Evolutionary conservation across 2,888 invertebrate genomes (phyloP).

Genomic region (Iphiclides podalirius): DNA sequence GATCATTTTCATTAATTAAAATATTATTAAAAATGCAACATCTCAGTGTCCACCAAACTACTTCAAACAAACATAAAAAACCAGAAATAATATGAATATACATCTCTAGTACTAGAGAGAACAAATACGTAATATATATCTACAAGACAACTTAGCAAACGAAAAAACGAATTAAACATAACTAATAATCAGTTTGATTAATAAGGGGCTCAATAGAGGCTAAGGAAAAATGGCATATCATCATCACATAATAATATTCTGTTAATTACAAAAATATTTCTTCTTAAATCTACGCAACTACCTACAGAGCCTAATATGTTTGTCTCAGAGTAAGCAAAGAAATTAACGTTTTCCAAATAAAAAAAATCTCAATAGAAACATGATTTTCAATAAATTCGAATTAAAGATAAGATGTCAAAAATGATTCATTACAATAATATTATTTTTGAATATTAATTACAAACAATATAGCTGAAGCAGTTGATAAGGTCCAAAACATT

Average conservation of each 20-base stretch:
- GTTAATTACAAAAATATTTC: conserved; percentile 38
- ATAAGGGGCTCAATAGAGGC: conserved; percentile 64
- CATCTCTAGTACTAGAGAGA: neutral
- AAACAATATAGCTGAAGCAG: too few relatives aligned
- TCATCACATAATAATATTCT: conserved; percentile 56
- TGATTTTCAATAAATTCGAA: too few relatives aligned
- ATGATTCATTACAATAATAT: too few relatives aligned
- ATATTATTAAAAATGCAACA: neutral
- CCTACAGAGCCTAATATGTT: conserved; percentile 42
- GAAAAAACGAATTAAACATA: conserved; percentile 39
- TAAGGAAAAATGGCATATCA: conserved; percentile 60
- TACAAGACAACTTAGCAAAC: conserved; percentile 16
- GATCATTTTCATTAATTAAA: too few relatives aligned
- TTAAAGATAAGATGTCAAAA: too few relatives aligned
- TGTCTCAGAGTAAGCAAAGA: neutral
- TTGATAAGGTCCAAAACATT: too few relatives aligned
- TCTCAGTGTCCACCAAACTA: conserved; percentile 12
- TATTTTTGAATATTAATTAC: too few relatives aligned
- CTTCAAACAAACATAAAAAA: neutral
- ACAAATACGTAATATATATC: conserved; percentile 4
- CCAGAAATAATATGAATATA: conserved; percentile 17
- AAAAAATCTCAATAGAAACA: too few relatives aligned
- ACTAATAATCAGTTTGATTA: conserved; percentile 39
- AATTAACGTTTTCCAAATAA: too few relatives aligned
- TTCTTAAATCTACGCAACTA: conserved; percentile 43